A percentile compares a stretch with the other conserved stretches of the same genome.
phyloP scores from a whole-genome alignment of 2,113 vertebrate species.

The Oreochromis spilurus region DNA sequence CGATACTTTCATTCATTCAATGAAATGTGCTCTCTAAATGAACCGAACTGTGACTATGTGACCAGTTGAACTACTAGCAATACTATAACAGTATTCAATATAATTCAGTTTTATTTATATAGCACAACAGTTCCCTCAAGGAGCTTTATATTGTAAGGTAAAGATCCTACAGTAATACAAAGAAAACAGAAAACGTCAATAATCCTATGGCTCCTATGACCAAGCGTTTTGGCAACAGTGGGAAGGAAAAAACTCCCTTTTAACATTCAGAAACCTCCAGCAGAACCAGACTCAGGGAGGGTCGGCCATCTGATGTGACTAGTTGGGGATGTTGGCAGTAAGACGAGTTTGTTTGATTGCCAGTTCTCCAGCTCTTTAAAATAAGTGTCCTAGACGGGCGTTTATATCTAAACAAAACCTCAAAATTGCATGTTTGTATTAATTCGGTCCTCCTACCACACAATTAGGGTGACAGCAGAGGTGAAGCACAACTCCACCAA shows the following conservation, averaged over 20 bases:
- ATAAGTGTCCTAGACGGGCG: background rate
- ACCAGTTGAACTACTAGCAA: background rate
- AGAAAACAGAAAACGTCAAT: background rate
- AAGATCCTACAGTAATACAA: background rate
- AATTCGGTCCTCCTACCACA: rapidly evolving
- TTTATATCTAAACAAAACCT: background rate
- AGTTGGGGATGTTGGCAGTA: background rate
- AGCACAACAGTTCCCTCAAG: background rate
- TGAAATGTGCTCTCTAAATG: background rate
- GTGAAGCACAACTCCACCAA: slow-evolving; percentile 89
- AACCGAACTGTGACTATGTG: background rate
- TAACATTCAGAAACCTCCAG: background rate
- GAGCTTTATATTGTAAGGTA: background rate
- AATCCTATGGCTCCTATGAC: background rate
- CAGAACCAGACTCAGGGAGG: background rate
- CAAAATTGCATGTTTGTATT: background rate
- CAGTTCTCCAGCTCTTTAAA: background rate
- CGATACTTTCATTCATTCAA: background rate
- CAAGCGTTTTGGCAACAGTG: background rate
- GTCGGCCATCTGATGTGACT: background rate
- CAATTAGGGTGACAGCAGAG: slow-evolving; percentile 85
- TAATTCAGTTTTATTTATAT: background rate
- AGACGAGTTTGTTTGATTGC: background rate
- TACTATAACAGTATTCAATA: background rate
- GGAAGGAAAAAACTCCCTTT: background rate